Percentiles rank a stretch among this genome's conserved stretches.
Evolutionary conservation across 2,888 invertebrate species (phyloP).

Genomic region (Deladenus siricidicola): DNA sequence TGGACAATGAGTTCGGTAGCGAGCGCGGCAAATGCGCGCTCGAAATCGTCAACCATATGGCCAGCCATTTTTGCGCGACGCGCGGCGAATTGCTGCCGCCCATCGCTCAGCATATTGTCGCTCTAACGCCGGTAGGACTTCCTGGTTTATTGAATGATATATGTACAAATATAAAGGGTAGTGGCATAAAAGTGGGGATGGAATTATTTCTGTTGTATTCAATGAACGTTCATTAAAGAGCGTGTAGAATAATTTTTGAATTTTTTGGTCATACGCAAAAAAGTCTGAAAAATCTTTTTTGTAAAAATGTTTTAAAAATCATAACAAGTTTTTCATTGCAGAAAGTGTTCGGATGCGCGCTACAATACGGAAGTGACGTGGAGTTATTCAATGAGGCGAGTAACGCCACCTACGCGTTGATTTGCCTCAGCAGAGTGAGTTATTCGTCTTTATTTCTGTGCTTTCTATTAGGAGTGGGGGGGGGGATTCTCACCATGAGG

Average conservation of each 20-base stretch:
- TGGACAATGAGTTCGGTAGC: conserved; percentile 34
- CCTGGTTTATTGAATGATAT: not conserved
- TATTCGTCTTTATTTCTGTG: too few relatives aligned
- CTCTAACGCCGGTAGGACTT: not conserved
- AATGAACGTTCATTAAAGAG: too few relatives aligned
- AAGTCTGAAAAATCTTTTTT: too few relatives aligned
- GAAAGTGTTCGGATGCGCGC: conserved; percentile 55
- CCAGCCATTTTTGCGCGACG: conserved; percentile 9
- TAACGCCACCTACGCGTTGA: conserved; percentile 54
- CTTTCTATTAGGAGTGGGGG: too few relatives aligned
- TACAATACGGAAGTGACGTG: conserved; percentile 56
- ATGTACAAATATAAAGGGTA: not conserved
- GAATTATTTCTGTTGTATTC: too few relatives aligned
- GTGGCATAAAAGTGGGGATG: not conserved
- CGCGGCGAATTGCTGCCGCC: too few relatives aligned
- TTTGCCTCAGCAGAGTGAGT: conserved; percentile 55
- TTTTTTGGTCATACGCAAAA: too few relatives aligned
- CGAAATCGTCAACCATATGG: conserved; percentile 23
- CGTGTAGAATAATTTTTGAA: too few relatives aligned
- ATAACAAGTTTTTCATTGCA: too few relatives aligned
- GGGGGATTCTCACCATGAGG: too few relatives aligned
- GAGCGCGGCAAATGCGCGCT: conserved; percentile 33
- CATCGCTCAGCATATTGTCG: not conserved
- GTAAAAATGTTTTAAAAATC: too few relatives aligned
- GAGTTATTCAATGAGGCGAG: conserved; percentile 55